phyloP scores from a whole-genome alignment of 2,888 invertebrate species.

The Liposcelis brunnea region DNA sequence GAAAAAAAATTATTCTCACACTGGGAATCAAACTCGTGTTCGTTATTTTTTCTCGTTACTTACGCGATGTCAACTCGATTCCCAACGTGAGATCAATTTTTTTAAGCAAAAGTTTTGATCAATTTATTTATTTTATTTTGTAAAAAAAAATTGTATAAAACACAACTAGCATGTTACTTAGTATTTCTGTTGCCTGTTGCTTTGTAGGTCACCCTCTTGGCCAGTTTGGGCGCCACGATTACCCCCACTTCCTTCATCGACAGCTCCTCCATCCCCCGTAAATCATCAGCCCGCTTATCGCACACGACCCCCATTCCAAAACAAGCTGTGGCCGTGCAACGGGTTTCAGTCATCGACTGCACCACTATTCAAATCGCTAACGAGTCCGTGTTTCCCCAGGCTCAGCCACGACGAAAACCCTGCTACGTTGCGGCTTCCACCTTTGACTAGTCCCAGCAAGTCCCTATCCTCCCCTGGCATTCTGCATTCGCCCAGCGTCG shows the following conservation, averaged over 20 bases:
- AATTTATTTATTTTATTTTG: no score
- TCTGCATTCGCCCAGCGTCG: slow-evolving; percentile 26
- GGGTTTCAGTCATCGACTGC: neutral
- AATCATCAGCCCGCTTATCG: slow-evolving; percentile 13
- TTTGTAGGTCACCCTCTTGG: slow-evolving; percentile 39
- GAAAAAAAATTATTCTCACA: no score
- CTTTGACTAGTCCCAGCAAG: slow-evolving; percentile 19
- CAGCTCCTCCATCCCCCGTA: slow-evolving; percentile 14
- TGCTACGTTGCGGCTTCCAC: slow-evolving; percentile 20
- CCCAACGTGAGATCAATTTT: no score
- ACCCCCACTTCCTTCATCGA: slow-evolving; percentile 23
- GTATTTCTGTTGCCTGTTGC: no score
- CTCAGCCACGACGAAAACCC: slow-evolving; percentile 11
- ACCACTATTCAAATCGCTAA: slow-evolving; percentile 5
- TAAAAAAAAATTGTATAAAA: no score
- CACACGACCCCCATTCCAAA: slow-evolving; percentile 10
- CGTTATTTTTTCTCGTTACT: no score
- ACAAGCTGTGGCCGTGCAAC: slow-evolving; percentile 1
- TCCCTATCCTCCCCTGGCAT: slow-evolving; percentile 29
- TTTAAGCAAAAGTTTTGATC: no score
- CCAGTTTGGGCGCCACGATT: slow-evolving; percentile 36
- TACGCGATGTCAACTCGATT: no score
- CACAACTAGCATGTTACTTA: no score
- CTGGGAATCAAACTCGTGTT: no score
- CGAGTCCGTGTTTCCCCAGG: slow-evolving; percentile 12